Percentiles rank a stretch among this genome's conserved stretches.
Evolutionary conservation across 2,113 vertebrate species (phyloP).

Genomic region (Phylloscopus trochilus): DNA sequence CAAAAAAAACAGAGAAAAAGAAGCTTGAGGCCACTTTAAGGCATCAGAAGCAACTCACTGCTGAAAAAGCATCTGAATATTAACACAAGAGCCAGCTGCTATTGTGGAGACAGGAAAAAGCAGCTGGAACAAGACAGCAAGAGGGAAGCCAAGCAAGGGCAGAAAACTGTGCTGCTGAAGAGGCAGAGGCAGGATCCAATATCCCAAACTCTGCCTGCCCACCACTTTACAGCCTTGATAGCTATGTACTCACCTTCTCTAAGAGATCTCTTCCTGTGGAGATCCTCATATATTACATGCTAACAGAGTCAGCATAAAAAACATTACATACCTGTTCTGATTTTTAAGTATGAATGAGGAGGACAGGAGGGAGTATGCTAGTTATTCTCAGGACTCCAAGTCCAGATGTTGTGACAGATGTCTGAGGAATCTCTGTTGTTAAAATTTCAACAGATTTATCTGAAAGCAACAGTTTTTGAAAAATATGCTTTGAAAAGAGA

Average conservation of each 20-base stretch:
- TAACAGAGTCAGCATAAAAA: not conserved
- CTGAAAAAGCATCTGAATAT: not conserved
- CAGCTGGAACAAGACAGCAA: not conserved
- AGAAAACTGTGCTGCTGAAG: not conserved
- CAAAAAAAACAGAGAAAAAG: not conserved
- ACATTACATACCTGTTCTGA: rapidly evolving
- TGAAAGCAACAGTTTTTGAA: not conserved
- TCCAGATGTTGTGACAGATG: constrained; percentile 13
- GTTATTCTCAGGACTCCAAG: not conserved
- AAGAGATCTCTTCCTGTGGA: not conserved
- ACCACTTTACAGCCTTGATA: not conserved
- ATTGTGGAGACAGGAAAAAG: not conserved
- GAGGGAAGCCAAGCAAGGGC: not conserved
- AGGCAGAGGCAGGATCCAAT: not conserved
- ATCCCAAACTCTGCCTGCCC: not conserved
- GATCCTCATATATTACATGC: rapidly evolving
- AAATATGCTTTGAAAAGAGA: not conserved
- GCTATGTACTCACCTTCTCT: not conserved
- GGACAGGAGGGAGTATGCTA: not conserved
- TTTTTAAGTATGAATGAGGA: not conserved
- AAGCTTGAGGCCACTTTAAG: not conserved
- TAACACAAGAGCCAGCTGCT: not conserved
- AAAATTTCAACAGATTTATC: not conserved
- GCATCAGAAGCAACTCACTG: not conserved
- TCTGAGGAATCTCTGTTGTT: not conserved